Evolutionary conservation across 1,140 invertebrate genomes (phyloP).

Genomic region (Phenacoccus solenopsis): DNA sequence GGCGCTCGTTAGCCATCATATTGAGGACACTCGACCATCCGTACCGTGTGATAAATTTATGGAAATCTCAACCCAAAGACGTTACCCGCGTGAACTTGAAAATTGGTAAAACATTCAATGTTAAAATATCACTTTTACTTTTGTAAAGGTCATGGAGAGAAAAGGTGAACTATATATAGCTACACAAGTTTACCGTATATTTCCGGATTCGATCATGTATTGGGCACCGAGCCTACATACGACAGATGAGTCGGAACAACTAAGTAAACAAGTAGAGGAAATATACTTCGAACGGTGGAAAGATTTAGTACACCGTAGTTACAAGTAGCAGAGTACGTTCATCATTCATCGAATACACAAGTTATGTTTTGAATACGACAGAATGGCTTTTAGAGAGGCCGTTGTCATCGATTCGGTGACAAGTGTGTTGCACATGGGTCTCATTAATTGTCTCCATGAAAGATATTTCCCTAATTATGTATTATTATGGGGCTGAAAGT

Average conservation of each 20-base stretch:
- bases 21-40: not conserved
- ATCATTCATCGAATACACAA: too few relatives aligned
- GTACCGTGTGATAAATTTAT: not conserved
- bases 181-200: not conserved
- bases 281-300: too few relatives aligned
- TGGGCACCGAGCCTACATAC: not conserved
- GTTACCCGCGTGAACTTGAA: not conserved
- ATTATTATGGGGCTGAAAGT: too few relatives aligned
- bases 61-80: not conserved
- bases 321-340: too few relatives aligned
- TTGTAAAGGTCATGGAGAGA: not conserved
- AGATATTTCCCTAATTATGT: too few relatives aligned
- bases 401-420: not conserved
- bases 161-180: not conserved
- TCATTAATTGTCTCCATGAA: too few relatives aligned
- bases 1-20: not conserved
- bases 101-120: not conserved
- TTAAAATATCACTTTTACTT: not conserved
- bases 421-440: not conserved
- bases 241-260: too few relatives aligned
- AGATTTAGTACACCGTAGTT: too few relatives aligned
- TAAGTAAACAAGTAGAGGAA: too few relatives aligned
- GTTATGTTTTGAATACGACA: too few relatives aligned
- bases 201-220: not conserved
- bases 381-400: not conserved